Evolutionary conservation across 2,797 vertebrate species (phyloP).

Genomic region (Dicrostonyx torquatus): DNA sequence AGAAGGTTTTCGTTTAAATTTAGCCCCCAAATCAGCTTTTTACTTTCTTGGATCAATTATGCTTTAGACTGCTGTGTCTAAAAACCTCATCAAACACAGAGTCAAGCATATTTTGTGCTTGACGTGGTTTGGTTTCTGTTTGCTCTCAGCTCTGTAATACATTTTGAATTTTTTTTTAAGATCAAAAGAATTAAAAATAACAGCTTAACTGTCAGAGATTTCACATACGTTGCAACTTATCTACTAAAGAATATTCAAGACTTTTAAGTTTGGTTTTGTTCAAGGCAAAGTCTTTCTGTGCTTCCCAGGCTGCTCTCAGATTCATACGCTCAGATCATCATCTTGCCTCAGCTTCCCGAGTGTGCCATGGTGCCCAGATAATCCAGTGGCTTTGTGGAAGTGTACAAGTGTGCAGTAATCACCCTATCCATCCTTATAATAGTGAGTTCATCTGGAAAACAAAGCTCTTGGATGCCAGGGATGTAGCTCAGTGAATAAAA

Average conservation of each 20-base stretch:
- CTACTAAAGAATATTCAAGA: neutral
- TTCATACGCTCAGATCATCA: neutral
- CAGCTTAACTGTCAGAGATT: neutral
- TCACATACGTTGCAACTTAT: neutral
- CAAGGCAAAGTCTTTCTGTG: neutral
- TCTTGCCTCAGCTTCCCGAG: neutral
- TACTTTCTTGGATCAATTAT: neutral
- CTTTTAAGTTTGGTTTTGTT: neutral
- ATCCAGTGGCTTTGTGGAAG: neutral
- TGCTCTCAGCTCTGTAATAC: neutral
- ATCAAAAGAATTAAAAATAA: neutral
- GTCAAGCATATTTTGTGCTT: neutral
- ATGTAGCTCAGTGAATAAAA: neutral
- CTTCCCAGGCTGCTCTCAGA: neutral
- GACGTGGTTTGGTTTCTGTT: conserved; percentile 14
- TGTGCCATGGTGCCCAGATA: neutral
- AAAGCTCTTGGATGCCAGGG: neutral
- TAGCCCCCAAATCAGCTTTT: conserved; percentile 19
- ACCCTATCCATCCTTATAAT: neutral
- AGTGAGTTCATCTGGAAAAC: neutral
- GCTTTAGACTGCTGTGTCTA: neutral
- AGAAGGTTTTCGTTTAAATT: conserved; percentile 45
- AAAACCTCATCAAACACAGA: conserved; percentile 5
- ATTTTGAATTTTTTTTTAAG: conserved; percentile 37
- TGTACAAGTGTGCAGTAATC: neutral